Evolutionary conservation across 1,140 invertebrate species (phyloP).

Genomic region (Diprion similis): DNA sequence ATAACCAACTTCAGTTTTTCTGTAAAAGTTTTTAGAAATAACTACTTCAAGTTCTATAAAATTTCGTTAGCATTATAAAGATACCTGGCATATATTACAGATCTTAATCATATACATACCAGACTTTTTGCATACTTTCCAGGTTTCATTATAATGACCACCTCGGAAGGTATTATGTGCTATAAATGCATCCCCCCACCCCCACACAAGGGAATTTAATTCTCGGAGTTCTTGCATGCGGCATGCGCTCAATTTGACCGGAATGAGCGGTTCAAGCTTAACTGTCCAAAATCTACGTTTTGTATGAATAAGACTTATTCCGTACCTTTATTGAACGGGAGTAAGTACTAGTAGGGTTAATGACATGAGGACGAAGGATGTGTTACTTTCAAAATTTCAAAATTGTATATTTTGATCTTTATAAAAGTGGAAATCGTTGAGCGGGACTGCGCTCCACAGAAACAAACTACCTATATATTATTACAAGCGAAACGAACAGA

Average conservation of each 20-base stretch:
- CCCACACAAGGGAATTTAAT: constrained; percentile 54
- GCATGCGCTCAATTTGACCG: constrained; percentile 77
- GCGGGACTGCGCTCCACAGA: constrained; percentile 77
- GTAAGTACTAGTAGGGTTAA: too few species aligned
- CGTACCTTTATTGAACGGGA: constrained; percentile 55
- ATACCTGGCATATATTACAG: too few species aligned
- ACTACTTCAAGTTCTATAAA: too few species aligned
- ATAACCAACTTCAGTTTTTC: too few species aligned
- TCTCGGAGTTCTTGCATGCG: constrained; percentile 33
- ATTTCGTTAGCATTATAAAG: too few species aligned
- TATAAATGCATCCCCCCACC: constrained; percentile 78
- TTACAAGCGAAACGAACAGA: constrained; percentile 62
- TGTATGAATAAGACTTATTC: constrained; percentile 77
- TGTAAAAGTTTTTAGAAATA: too few species aligned
- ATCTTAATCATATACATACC: not conserved
- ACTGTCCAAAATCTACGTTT: constrained; percentile 81
- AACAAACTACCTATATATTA: constrained; percentile 62
- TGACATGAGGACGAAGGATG: too few species aligned
- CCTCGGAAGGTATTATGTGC: constrained; percentile 60
- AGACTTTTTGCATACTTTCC: not conserved
- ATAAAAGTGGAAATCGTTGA: constrained; percentile 69
- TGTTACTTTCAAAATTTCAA: too few species aligned
- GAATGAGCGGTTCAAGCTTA: constrained; percentile 69
- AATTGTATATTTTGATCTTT: constrained; percentile 33
- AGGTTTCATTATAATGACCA: constrained; percentile 9